Conservation (phyloP, 2,888 invertebrate genomes). For the Strigamia transsilvanica region DNA sequence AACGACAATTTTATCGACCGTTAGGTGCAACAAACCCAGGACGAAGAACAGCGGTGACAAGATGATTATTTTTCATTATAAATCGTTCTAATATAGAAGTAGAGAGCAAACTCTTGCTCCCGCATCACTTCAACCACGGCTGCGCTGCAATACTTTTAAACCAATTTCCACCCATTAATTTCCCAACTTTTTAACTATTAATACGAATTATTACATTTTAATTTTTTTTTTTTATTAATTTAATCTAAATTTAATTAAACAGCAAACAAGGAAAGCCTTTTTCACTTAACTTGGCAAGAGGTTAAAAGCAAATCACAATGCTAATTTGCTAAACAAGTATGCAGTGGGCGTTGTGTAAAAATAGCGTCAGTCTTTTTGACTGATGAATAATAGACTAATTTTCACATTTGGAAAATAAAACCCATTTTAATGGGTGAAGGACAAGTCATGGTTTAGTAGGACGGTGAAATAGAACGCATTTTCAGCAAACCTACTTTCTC, state of each 20-base stretch:
- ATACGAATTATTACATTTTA: no score
- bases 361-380: neutral
- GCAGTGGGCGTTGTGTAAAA: neutral
- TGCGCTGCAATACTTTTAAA: neutral
- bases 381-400: neutral
- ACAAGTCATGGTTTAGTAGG: conserved; percentile 35
- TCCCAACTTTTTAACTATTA: no score
- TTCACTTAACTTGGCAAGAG: neutral
- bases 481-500: conserved; percentile 36
- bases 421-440: conserved; percentile 24
- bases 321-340: conserved; percentile 17
- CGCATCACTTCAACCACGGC: neutral
- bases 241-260: neutral
- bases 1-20: no score
- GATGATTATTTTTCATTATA: neutral
- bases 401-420: conserved; percentile 27
- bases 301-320: neutral
- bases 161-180: neutral
- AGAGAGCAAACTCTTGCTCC: neutral
- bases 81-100: no score
- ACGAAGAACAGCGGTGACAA: neutral
- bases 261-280: neutral
- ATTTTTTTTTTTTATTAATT: no score
- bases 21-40: neutral
- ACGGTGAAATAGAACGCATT: conserved; percentile 29